These are phyloP conservation scores for Drosophila athabasca DNA, from an alignment of 1,140 invertebrate species.

Conservation along the genomic window DNA sequence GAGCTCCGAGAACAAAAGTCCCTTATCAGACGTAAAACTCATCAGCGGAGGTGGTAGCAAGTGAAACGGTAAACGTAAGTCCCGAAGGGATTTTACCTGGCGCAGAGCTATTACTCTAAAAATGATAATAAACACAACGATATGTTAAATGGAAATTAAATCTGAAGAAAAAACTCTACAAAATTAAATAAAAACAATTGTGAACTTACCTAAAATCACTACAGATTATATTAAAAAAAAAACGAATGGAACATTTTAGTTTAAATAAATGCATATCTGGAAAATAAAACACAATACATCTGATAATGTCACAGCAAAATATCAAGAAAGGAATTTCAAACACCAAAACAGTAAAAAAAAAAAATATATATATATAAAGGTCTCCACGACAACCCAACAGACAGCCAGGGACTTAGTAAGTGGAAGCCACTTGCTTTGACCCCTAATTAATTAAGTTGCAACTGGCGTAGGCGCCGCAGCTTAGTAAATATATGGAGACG, in stretches of 20 bases:
- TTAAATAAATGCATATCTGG: no score
- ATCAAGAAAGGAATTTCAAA: background rate
- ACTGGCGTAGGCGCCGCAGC: background rate
- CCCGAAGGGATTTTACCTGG: no score
- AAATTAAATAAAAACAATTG: constrained; percentile 1
- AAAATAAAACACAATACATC: background rate
- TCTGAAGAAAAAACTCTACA: background rate
- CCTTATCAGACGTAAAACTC: constrained; percentile 8
- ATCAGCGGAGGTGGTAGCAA: background rate
- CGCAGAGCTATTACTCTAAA: background rate
- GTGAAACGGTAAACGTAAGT: no score
- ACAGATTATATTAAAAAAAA: no score
- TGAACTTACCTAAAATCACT: no score
- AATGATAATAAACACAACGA: background rate
- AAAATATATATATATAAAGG: background rate
- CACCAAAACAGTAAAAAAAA: constrained; percentile 5
- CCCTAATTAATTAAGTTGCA: constrained; percentile 52
- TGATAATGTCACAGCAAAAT: constrained; percentile 22
- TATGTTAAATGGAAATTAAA: constrained; percentile 1
- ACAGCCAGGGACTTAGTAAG: constrained; percentile 19
- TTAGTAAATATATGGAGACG: constrained; percentile 45
- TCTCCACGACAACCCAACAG: background rate
- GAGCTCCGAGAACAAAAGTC: constrained; percentile 14
- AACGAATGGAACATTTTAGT: no score
- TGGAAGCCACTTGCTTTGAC: constrained; percentile 37